Conservation (phyloP, 2,797 vertebrate species). For the Pogonophryne albipinna region DNA sequence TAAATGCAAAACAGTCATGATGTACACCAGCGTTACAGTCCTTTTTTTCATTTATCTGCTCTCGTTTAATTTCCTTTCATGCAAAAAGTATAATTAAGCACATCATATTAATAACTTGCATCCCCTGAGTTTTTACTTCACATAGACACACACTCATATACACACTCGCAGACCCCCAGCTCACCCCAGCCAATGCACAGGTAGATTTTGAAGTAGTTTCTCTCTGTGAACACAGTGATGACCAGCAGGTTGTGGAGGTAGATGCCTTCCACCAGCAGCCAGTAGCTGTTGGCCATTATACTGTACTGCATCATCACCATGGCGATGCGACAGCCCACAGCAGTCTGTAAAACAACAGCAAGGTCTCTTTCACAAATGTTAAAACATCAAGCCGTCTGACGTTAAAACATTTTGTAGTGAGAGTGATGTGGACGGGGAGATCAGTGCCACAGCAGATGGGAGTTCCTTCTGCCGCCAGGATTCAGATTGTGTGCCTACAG, state of each 20-base stretch:
- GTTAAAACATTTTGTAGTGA: background rate
- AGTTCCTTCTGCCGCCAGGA: conserved; percentile 24
- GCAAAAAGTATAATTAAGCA: background rate
- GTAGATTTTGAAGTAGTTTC: conserved; percentile 92
- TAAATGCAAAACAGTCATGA: conserved; percentile 30
- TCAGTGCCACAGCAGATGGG: conserved; percentile 38
- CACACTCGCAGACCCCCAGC: conserved; percentile 49
- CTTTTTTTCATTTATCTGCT: background rate
- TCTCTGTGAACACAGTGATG: conserved; percentile 89
- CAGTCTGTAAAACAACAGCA: conserved; percentile 80
- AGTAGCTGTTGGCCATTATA: conserved; percentile 95
- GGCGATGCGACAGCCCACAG: conserved; percentile 89
- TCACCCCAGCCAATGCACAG: conserved; percentile 97
- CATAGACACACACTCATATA: background rate
- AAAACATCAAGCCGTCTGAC: background rate
- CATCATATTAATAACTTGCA: conserved; percentile 9
- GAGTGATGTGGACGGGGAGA: background rate
- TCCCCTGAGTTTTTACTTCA: conserved; percentile 3
- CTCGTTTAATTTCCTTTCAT: conserved; percentile 14
- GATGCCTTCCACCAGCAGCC: conserved; percentile 96
- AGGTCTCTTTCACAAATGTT: background rate
- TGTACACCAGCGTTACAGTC: conserved; percentile 8
- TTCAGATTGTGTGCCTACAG: background rate
- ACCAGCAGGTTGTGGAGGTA: conserved; percentile 94
- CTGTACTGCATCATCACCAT: conserved; percentile 96